A percentile compares a stretch with the other conserved stretches of the same genome.
Conservation (phyloP, 2,113 vertebrate genomes). For the Manacus vitellinus region DNA sequence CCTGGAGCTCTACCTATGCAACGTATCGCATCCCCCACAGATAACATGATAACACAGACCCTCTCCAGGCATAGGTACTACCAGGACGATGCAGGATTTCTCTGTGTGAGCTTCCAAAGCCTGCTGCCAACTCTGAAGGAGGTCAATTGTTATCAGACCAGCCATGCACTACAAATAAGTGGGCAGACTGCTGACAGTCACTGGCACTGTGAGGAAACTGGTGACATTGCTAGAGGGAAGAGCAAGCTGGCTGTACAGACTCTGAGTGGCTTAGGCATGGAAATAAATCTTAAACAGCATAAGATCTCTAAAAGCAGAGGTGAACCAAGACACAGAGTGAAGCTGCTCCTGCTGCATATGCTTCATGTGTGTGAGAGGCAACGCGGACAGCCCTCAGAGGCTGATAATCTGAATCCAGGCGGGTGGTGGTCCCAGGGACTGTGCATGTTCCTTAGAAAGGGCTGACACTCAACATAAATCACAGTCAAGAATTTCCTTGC, state of each 20-base stretch:
- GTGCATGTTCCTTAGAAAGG: neutral
- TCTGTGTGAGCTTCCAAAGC: neutral
- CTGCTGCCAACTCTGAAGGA: neutral
- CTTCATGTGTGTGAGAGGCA: neutral
- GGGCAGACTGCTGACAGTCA: neutral
- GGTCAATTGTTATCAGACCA: neutral
- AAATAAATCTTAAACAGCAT: neutral
- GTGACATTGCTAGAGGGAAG: neutral
- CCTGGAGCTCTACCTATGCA: neutral
- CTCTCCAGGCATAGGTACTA: neutral
- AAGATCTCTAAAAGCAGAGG: neutral
- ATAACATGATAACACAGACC: accelerated
- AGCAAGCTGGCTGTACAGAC: accelerated
- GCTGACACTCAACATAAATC: neutral
- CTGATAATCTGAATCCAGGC: neutral
- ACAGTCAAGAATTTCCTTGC: neutral
- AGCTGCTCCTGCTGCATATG: neutral
- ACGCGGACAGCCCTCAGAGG: neutral
- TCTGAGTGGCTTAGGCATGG: neutral
- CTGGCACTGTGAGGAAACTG: neutral
- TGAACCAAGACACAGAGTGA: neutral
- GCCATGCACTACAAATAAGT: neutral
- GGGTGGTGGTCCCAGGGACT: neutral
- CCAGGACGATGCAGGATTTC: neutral
- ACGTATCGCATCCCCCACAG: neutral